phyloP scores from a whole-genome alignment of 2,797 vertebrate genomes.

The Microctenopoma steveboyesi region DNA sequence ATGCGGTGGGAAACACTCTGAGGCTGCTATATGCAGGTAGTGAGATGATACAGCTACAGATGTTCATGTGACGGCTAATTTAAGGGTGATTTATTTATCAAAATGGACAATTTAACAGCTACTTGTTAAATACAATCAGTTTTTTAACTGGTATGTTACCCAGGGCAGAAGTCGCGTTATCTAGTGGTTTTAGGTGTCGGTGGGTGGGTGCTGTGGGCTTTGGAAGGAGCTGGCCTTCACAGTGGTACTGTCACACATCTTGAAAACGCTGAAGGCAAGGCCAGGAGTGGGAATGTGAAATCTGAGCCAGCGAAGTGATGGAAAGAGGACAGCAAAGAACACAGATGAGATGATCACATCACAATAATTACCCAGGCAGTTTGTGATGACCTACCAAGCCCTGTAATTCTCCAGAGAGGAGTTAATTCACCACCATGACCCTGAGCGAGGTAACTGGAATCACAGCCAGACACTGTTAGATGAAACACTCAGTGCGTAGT shows the following conservation, averaged over 20 bases:
- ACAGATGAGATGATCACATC: conserved; percentile 54
- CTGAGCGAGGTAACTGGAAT: conserved; percentile 40
- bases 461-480: conserved; percentile 17
- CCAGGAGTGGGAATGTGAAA: conserved; percentile 34
- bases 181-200: conserved; percentile 25
- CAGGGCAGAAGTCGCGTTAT: not conserved
- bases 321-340: conserved; percentile 39
- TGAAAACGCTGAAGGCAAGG: conserved; percentile 46
- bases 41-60: not conserved
- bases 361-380: conserved; percentile 37
- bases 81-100: not conserved
- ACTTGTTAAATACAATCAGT: not conserved
- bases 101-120: not conserved
- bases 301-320: conserved; percentile 38
- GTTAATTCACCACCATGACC: conserved; percentile 33
- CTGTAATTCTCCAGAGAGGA: conserved; percentile 37
- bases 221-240: conserved; percentile 27
- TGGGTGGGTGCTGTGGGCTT: conserved; percentile 15
- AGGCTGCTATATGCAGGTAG: not conserved
- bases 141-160: not conserved
- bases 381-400: conserved; percentile 44
- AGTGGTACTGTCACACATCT: conserved; percentile 30
- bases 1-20: conserved; percentile 20
- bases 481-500: not conserved
- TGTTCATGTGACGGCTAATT: not conserved